Evolutionary conservation across 2,113 vertebrate genomes (phyloP).

Genomic region (Channa maculata): DNA sequence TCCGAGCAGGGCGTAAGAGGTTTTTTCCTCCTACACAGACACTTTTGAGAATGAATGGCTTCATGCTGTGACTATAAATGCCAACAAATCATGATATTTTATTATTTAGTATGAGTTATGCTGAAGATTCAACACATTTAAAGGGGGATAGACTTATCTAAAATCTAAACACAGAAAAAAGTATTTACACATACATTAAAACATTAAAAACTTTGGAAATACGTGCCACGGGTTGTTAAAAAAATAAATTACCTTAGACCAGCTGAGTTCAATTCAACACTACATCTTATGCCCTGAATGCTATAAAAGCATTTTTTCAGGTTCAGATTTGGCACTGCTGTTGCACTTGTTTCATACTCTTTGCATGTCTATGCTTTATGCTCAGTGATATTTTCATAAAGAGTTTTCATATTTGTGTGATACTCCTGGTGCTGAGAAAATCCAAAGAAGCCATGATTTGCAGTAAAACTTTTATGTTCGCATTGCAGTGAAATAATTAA

Average conservation of each 20-base stretch:
- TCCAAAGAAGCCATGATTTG: not conserved
- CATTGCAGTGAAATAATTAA: not conserved
- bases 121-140: slow-evolving; percentile 16
- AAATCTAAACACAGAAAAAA: no score
- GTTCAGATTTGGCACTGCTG: not conserved
- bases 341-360: not conserved
- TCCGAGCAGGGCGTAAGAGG: slow-evolving; percentile 42
- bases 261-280: not conserved
- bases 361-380: not conserved
- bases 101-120: slow-evolving; percentile 1
- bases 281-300: not conserved
- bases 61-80: no score
- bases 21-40: slow-evolving; percentile 49
- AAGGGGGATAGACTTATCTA: no score
- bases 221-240: slow-evolving; percentile 6
- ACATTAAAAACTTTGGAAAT: no score
- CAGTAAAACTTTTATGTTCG: not conserved
- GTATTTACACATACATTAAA: no score
- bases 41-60: no score
- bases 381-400: slow-evolving; percentile 1
- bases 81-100: no score
- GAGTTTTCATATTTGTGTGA: not conserved
- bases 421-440: not conserved
- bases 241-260: not conserved
- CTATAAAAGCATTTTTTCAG: not conserved